Conservation (phyloP, 2,113 vertebrate genomes). For the Aspiorhynchus laticeps region DNA sequence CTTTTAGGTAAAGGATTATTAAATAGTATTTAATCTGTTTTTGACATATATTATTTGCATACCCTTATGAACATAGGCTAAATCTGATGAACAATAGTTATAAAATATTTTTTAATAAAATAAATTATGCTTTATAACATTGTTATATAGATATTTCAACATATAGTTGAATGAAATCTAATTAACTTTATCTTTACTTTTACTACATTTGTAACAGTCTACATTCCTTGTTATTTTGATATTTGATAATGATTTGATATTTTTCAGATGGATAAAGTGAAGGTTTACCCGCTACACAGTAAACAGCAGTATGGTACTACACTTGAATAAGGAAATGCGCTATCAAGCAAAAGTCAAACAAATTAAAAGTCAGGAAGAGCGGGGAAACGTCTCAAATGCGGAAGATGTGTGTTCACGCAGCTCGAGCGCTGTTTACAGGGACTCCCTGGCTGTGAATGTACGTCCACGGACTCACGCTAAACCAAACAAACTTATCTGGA, state of each 20-base stretch:
- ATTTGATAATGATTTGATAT: too few relatives aligned
- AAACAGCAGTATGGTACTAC: neutral
- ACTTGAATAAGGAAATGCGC: constrained; percentile 55
- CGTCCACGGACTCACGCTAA: neutral
- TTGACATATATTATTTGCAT: neutral
- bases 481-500: constrained; percentile 17
- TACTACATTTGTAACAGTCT: neutral
- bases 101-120: neutral
- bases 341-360: constrained; percentile 47
- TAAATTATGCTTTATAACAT: neutral
- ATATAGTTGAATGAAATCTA: neutral
- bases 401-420: constrained; percentile 63
- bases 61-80: neutral
- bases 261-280: neutral
- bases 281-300: neutral
- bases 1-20: neutral
- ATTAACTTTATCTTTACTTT: neutral
- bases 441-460: constrained; percentile 57
- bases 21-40: neutral
- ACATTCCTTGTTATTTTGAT: neutral
- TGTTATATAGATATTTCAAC: neutral
- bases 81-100: neutral
- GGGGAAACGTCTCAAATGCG: constrained; percentile 56
- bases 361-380: constrained; percentile 64
- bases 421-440: constrained; percentile 58